A percentile compares a stretch with the other conserved stretches of the same genome.
Evolutionary conservation across 2,113 vertebrate species (phyloP).

Genomic region (Chitala chitala): DNA sequence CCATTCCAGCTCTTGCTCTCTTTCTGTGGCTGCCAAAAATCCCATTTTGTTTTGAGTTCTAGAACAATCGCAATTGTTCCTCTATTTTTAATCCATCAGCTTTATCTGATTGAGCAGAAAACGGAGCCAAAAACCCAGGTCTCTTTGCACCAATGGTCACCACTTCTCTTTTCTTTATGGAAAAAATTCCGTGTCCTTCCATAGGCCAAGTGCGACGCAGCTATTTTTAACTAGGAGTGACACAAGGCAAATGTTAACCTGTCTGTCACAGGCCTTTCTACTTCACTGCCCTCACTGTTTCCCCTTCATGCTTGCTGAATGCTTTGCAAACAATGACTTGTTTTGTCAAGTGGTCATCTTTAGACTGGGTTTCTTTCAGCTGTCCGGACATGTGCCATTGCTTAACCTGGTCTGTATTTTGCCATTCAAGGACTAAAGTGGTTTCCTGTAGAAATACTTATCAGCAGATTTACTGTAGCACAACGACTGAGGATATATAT

Average conservation of each 20-base stretch:
- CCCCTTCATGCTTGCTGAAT: neutral
- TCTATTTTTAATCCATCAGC: conserved; percentile 10
- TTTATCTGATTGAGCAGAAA: conserved; percentile 13
- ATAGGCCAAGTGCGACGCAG: neutral
- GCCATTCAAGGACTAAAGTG: neutral
- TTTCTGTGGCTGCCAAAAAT: conserved; percentile 4
- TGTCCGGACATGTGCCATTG: too few species aligned
- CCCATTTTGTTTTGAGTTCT: conserved; percentile 6
- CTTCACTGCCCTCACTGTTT: neutral
- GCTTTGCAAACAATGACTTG: neutral
- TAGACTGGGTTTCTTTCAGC: neutral
- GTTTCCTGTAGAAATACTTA: neutral
- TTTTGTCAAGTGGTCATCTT: neutral
- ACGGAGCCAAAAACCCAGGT: neutral
- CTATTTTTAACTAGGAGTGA: neutral
- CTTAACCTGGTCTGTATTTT: neutral
- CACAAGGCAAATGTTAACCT: neutral
- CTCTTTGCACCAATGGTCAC: neutral
- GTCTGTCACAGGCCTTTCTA: neutral
- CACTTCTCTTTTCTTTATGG: neutral
- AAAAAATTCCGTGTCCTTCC: neutral
- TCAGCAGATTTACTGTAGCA: neutral
- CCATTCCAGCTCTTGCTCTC: neutral
- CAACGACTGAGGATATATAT: neutral
- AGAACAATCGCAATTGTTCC: conserved; percentile 19